Percentiles rank a stretch among this genome's conserved stretches.
Conservation (phyloP, 2,888 invertebrate genomes). For the Imbricaverruca yamaguchii region DNA sequence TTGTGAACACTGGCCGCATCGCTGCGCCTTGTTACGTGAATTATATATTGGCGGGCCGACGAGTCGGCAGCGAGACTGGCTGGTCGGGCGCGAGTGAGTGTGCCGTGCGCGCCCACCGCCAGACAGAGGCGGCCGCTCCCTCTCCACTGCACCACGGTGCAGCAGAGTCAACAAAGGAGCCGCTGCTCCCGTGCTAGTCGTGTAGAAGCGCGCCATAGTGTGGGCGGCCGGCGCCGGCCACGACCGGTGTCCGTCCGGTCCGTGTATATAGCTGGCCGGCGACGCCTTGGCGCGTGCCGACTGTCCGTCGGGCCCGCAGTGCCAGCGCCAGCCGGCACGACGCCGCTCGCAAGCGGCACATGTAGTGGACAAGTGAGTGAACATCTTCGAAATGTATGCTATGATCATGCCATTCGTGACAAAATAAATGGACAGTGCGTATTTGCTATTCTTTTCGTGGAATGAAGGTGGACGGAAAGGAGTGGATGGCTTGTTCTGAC, state of each 20-base stretch:
- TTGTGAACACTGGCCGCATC: not conserved
- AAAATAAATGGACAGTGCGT: not conserved
- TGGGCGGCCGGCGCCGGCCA: not conserved
- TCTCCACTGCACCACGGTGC: too few species aligned
- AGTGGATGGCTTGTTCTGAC: too few species aligned
- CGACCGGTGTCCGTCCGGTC: not conserved
- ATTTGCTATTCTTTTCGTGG: too few species aligned
- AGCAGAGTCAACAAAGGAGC: not conserved
- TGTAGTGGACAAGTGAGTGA: too few species aligned
- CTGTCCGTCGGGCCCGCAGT: too few species aligned
- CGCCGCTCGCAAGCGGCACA: too few species aligned
- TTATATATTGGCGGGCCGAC: not conserved
- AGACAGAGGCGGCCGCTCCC: too few species aligned
- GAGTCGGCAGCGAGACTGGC: too few species aligned
- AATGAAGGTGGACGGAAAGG: too few species aligned
- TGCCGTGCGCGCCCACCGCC: too few species aligned
- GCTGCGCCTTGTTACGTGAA: constrained; percentile 1
- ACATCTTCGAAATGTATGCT: not conserved
- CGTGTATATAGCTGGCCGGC: not conserved
- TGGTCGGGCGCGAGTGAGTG: too few species aligned
- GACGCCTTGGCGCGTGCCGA: not conserved
- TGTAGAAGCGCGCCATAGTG: not conserved
- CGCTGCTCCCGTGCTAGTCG: not conserved
- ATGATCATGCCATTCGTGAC: not conserved
- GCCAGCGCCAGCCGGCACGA: too few species aligned